Evolutionary conservation across 2,888 invertebrate genomes (phyloP).

Genomic region (Phengaris arion): DNA sequence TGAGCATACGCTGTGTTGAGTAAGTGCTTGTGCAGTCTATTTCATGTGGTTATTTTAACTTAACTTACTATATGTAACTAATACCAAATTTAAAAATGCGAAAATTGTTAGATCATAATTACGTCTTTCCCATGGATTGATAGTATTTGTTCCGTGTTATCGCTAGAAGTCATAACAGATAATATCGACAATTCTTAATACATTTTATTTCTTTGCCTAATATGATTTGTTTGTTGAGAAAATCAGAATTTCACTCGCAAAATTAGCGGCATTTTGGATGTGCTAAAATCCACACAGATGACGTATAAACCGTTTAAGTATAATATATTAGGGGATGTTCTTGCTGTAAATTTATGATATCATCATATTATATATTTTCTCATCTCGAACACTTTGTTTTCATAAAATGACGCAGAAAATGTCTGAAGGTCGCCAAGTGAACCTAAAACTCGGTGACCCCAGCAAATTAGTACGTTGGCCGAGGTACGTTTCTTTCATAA

Average conservation of each 20-base stretch:
- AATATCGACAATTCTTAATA: no score
- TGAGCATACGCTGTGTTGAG: conserved; percentile 28
- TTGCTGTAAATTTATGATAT: conserved; percentile 7
- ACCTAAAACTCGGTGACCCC: conserved; percentile 45
- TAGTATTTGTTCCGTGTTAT: no score
- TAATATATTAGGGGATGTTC: conserved; percentile 15
- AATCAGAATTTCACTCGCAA: background rate
- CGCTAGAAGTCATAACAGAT: no score
- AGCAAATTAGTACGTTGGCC: conserved; percentile 36
- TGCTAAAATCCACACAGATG: conserved; percentile 4
- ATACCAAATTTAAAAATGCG: no score
- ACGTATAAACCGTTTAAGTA: conserved; percentile 23
- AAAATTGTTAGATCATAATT: no score
- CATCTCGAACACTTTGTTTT: conserved; percentile 12
- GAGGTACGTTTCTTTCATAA: conserved; percentile 28
- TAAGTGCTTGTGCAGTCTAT: background rate
- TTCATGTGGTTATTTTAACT: conserved; percentile 11
- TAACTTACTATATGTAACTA: background rate
- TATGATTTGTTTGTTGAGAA: background rate
- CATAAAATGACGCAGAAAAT: conserved; percentile 2
- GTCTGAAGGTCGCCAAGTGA: conserved; percentile 31
- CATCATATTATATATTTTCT: background rate
- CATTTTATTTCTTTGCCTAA: background rate
- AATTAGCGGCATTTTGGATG: background rate
- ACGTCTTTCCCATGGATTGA: no score